Conservation (phyloP, 1,140 invertebrate species). For the Pachypeltis micranthus region DNA sequence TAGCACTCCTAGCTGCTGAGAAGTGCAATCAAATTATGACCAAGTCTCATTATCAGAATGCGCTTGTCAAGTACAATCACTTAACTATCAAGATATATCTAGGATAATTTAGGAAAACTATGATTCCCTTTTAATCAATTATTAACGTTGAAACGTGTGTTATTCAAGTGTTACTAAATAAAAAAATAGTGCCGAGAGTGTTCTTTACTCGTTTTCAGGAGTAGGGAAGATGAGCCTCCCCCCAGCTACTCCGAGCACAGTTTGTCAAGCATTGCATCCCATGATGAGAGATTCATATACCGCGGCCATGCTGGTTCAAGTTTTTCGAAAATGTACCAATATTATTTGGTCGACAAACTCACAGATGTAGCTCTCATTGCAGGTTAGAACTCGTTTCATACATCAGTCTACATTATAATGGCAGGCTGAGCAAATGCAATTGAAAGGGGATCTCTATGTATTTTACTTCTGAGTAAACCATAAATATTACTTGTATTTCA, state of each 20-base stretch:
- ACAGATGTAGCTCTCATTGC: constrained; percentile 69
- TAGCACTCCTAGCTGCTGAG: too few species aligned
- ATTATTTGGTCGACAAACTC: constrained; percentile 63
- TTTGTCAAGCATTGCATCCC: constrained; percentile 38
- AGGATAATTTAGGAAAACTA: too few species aligned
- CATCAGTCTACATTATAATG: constrained; percentile 28
- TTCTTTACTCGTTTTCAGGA: too few species aligned
- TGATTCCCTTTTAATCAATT: too few species aligned
- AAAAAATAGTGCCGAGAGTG: too few species aligned
- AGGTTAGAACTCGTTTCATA: too few species aligned
- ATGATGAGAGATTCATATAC: constrained; percentile 67
- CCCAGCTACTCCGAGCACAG: constrained; percentile 32
- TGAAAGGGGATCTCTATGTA: not conserved
- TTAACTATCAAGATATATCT: too few species aligned
- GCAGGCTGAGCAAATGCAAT: not conserved
- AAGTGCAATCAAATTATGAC: too few species aligned
- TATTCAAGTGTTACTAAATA: too few species aligned
- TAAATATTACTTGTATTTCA: not conserved
- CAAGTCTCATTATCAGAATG: too few species aligned
- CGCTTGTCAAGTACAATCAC: too few species aligned
- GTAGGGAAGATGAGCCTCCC: not conserved
- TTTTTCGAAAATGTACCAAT: constrained; percentile 65
- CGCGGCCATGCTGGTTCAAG: constrained; percentile 68
- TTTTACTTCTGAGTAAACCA: not conserved
- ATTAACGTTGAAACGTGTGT: too few species aligned